Percentiles rank a stretch among this genome's conserved stretches.
phyloP scores from a whole-genome alignment of 2,113 vertebrate species.

The Zosterops japonicus region DNA sequence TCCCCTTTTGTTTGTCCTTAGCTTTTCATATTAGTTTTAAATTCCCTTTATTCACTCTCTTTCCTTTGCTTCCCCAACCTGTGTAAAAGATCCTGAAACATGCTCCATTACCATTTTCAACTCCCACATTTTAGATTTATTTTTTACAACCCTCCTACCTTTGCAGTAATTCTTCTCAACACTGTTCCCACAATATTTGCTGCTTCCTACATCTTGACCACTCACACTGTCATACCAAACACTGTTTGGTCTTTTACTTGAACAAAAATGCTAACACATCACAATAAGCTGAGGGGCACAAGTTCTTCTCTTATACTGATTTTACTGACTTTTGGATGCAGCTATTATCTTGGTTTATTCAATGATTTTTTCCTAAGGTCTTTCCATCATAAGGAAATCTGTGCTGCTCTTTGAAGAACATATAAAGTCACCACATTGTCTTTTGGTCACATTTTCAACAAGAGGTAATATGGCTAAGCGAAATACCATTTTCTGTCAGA shows the following conservation, averaged over 20 bases:
- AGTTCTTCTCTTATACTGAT: neutral
- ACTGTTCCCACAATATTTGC: neutral
- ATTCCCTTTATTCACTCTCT: neutral
- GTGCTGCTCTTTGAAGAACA: neutral
- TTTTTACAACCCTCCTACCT: constrained; percentile 6
- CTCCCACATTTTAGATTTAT: constrained; percentile 9
- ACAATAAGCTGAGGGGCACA: neutral
- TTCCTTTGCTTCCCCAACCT: neutral
- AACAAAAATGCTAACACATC: neutral
- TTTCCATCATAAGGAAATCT: neutral
- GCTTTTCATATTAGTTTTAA: neutral
- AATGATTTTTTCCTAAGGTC: neutral
- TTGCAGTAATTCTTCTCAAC: neutral
- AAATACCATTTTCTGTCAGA: neutral
- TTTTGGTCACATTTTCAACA: neutral
- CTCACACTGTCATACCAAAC: neutral
- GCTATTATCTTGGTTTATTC: neutral
- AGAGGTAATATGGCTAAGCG: neutral
- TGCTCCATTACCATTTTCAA: neutral
- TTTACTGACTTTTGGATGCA: neutral
- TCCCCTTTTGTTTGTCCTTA: neutral
- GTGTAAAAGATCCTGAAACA: neutral
- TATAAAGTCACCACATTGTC: neutral
- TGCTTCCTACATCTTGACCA: neutral
- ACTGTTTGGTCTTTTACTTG: neutral